phyloP scores from a whole-genome alignment of 1,140 invertebrate species.

The Sinonovacula constricta region DNA sequence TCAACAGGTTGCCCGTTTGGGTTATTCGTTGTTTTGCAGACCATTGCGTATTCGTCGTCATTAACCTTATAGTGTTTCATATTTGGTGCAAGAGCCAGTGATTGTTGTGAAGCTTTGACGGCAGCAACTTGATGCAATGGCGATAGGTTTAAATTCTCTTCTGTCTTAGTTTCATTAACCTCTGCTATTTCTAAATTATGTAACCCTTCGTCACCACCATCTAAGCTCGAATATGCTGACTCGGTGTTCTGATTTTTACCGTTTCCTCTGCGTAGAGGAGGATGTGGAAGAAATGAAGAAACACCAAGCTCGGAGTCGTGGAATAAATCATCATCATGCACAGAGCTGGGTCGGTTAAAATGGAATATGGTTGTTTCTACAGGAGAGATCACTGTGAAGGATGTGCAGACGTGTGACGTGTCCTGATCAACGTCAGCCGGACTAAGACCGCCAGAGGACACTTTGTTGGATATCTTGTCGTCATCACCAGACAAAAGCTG shows the following conservation, averaged over 20 bases:
- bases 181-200: background rate
- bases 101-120: too few species aligned
- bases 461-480: background rate
- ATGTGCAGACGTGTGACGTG: background rate
- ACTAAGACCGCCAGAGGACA: background rate
- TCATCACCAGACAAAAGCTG: constrained; percentile 32
- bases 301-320: constrained; percentile 23
- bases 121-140: background rate
- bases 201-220: constrained; percentile 7
- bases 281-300: constrained; percentile 34
- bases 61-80: background rate
- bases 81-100: too few species aligned
- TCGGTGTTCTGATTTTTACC: constrained; percentile 37
- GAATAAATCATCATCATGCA: constrained; percentile 36
- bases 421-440: background rate
- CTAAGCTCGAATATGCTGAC: constrained; percentile 45
- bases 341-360: constrained; percentile 31
- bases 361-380: constrained; percentile 50
- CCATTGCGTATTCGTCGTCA: background rate
- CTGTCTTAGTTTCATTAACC: background rate
- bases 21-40: background rate
- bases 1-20: too few species aligned
- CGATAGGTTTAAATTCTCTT: background rate
- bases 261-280: constrained; percentile 15
- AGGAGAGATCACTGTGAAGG: background rate